These are phyloP conservation scores for Donacobius atricapilla DNA, from an alignment of 2,113 vertebrate species.

Conservation along the genomic window DNA sequence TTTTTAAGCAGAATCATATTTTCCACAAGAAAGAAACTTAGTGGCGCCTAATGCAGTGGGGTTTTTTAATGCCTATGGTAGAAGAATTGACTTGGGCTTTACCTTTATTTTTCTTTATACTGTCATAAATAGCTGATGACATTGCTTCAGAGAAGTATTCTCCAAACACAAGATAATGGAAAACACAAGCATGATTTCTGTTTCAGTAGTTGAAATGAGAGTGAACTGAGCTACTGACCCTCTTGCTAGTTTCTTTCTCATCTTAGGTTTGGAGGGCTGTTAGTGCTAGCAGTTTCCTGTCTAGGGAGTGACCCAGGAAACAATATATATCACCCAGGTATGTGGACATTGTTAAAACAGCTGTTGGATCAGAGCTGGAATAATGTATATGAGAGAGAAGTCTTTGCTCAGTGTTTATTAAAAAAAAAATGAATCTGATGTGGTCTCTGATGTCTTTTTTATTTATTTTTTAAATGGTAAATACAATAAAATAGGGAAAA, in stretches of 20 bases:
- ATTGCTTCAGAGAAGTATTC: neutral
- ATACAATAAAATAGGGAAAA: neutral
- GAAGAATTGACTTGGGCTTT: neutral
- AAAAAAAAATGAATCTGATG: neutral
- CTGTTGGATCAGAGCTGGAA: neutral
- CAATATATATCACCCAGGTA: neutral
- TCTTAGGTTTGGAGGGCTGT: neutral
- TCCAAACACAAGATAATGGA: neutral
- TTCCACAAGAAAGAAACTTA: neutral
- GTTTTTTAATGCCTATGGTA: neutral
- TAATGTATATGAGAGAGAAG: neutral
- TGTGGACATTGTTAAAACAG: neutral
- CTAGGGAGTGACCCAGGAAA: neutral
- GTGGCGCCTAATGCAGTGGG: accelerated
- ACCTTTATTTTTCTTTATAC: neutral
- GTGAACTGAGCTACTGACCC: neutral
- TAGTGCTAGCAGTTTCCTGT: neutral
- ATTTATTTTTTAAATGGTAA: neutral
- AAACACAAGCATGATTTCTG: neutral
- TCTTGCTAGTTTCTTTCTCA: neutral
- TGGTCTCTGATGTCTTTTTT: neutral
- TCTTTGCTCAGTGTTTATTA: neutral
- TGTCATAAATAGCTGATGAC: neutral
- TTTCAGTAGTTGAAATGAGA: neutral
- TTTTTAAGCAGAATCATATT: neutral